Percentiles rank a stretch among this genome's conserved stretches.
These are phyloP conservation scores for Pyrochroa serraticornis DNA, from an alignment of 2,888 invertebrate species.

Conservation along the genomic window DNA sequence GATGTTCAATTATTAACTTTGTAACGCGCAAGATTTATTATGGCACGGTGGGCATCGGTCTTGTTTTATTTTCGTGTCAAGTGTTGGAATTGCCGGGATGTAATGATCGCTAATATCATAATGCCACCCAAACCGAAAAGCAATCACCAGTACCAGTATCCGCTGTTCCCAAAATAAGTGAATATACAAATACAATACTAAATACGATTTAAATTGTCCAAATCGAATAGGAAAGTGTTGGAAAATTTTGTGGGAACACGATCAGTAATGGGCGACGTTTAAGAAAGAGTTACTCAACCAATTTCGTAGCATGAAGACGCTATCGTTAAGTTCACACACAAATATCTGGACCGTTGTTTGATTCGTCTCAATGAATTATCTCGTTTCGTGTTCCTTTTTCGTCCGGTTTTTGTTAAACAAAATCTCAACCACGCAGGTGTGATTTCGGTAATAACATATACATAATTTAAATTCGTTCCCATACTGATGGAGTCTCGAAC, in stretches of 20 bases:
- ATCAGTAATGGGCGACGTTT: slow-evolving; percentile 26
- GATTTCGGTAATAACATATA: slow-evolving; percentile 28
- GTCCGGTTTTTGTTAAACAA: slow-evolving; percentile 25
- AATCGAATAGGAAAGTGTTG: slow-evolving; percentile 45
- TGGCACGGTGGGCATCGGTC: neutral
- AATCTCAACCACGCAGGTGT: slow-evolving; percentile 35
- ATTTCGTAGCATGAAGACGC: slow-evolving; percentile 5
- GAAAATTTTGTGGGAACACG: slow-evolving; percentile 37
- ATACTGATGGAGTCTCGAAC: neutral
- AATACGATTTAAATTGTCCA: slow-evolving; percentile 44
- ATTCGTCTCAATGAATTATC: slow-evolving; percentile 45
- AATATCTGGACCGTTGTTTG: slow-evolving; percentile 26
- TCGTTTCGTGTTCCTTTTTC: slow-evolving; percentile 38
- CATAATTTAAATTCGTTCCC: slow-evolving; percentile 17
- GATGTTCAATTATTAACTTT: neutral
- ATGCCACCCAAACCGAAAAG: slow-evolving; percentile 26
- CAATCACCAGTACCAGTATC: slow-evolving; percentile 1
- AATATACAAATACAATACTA: slow-evolving; percentile 33
- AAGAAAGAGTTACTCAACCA: slow-evolving; percentile 13
- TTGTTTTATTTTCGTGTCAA: too few relatives aligned
- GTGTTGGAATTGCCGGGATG: neutral
- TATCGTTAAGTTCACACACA: slow-evolving; percentile 14
- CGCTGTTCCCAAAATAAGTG: slow-evolving; percentile 20
- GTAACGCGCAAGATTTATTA: slow-evolving; percentile 7
- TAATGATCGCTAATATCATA: neutral